Conservation (phyloP, 2,113 vertebrate genomes). For the Phyllostomus discolor region DNA sequence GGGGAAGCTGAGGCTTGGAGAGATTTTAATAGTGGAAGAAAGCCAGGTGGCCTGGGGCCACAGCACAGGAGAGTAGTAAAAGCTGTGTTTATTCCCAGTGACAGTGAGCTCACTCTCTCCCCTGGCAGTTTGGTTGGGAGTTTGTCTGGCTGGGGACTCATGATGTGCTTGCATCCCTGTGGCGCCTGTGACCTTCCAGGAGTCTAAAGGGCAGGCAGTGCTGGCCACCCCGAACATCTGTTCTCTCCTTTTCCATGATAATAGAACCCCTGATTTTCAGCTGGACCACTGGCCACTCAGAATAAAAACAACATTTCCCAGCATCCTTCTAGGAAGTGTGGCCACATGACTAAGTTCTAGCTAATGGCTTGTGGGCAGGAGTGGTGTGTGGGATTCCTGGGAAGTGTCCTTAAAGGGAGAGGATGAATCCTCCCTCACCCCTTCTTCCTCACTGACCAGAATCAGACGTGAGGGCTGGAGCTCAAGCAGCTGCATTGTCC, state of each 20-base stretch:
- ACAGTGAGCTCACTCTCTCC: neutral
- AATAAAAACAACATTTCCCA: neutral
- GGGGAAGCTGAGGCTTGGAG: neutral
- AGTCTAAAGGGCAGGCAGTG: neutral
- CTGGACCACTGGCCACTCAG: neutral
- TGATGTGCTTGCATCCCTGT: neutral
- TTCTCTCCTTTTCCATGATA: neutral
- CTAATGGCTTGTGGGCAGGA: neutral
- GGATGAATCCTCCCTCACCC: neutral
- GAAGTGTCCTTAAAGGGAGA: neutral
- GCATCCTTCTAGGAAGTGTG: neutral
- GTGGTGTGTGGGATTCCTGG: neutral
- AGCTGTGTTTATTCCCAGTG: neutral
- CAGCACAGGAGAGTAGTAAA: neutral
- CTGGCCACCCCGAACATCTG: neutral
- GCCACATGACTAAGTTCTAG: neutral
- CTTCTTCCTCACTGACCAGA: neutral
- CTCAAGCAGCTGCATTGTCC: neutral
- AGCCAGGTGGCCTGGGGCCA: neutral
- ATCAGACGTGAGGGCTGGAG: neutral
- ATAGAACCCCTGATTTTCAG: neutral
- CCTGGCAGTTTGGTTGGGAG: neutral
- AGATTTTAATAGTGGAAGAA: neutral
- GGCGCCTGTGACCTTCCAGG: neutral
- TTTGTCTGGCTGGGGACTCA: neutral